Conservation (phyloP, 1,140 invertebrate species). For the Micrasema minimum region DNA sequence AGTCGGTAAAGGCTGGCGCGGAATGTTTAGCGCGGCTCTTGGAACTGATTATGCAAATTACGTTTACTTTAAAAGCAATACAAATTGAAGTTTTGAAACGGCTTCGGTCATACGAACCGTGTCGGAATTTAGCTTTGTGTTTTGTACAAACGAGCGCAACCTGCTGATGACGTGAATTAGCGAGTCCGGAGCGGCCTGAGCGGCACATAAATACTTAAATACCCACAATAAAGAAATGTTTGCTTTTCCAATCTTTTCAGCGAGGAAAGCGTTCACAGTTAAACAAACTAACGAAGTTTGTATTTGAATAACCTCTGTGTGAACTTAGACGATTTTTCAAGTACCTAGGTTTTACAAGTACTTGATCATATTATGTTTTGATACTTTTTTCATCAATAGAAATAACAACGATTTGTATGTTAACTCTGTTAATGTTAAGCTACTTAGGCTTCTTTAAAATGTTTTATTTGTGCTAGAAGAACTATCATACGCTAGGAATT, state of each 20-base stretch:
- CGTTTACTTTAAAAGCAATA: constrained; percentile 35
- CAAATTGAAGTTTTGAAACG: constrained; percentile 34
- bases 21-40: background rate
- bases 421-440: too few relatives aligned
- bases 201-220: background rate
- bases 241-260: background rate
- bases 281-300: too few relatives aligned
- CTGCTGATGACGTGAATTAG: constrained; percentile 6
- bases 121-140: constrained; percentile 22
- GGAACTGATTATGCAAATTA: constrained; percentile 24
- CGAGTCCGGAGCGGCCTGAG: background rate
- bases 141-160: constrained; percentile 7
- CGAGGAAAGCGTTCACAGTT: too few relatives aligned
- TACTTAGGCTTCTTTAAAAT: too few relatives aligned
- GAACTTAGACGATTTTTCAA: too few relatives aligned
- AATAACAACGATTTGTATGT: too few relatives aligned
- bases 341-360: too few relatives aligned
- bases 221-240: background rate
- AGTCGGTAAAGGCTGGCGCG: background rate
- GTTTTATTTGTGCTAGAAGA: too few relatives aligned
- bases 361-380: too few relatives aligned
- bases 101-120: constrained; percentile 4
- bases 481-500: too few relatives aligned
- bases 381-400: too few relatives aligned
- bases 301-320: too few relatives aligned